Evolutionary conservation across 2,113 vertebrate genomes (phyloP), one percentile per base, ranked within the genome.

Genomic region (Pyrgilauda ruficollis): DNA sequence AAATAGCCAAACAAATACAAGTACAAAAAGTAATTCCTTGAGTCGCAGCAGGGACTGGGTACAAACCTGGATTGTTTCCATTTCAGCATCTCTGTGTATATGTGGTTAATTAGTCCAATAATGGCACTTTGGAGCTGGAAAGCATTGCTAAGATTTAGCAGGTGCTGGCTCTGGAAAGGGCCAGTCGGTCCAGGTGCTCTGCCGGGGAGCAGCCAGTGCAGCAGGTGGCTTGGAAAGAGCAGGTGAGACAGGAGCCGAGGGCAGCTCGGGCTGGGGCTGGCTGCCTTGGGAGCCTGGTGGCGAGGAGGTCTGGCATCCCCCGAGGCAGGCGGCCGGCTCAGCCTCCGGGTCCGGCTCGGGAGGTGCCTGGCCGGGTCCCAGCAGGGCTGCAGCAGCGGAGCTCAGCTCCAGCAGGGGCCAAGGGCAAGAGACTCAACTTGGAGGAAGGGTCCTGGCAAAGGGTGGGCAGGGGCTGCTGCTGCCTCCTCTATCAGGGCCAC

Each of bases 231-330:
- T 37, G 47, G 52, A 39, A 58, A 1, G 75, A 58, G 22, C 47
- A 22, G 64, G 78, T 16, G n/a, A 61, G 66, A 10, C 49, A 13
- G 67, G 10, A 62, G 22, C 64, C 0, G 5, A 52, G 50, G 46
- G 72, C 1, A 1, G 35, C 62, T 35, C 43, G 1, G 47, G 62
- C 43, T 8, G 28, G 35, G 47, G 2, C 8, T 2, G 49, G 56
- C 75, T 2, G 11, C 64, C 46, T 0, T 20, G 20, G 44, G 35
- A 11, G 56, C 56, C 15, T 0, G 0, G 2, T 2, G 28, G 46
- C 16, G 37, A 22, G 37, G 44, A 10, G 30, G 6, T 5, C 21
- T 3, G 21, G 27, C 21, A 18, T 22, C 31, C 35, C 21, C 22
- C 4, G 39, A 8, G 24, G n/a, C 41, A 0, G 20, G 47, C 30